phyloP scores from a whole-genome alignment of 1,140 invertebrate species.

The Aleiodes sp. region DNA sequence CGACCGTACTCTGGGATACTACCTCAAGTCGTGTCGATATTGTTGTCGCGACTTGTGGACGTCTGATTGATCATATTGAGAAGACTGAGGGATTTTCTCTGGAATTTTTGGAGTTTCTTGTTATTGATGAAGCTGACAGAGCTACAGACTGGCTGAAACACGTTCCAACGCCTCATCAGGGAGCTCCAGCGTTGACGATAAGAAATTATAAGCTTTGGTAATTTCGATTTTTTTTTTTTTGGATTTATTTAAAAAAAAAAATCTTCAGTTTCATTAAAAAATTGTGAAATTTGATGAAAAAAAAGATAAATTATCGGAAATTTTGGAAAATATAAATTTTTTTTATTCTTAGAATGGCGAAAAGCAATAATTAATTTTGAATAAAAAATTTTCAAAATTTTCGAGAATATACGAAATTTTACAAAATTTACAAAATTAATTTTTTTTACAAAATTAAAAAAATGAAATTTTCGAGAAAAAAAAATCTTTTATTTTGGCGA shows the following conservation, averaged over 20 bases:
- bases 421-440: too few species aligned
- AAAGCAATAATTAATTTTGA: too few species aligned
- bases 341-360: constrained; percentile 26
- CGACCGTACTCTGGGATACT: too few species aligned
- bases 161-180: constrained; percentile 59
- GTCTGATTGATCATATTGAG: constrained; percentile 91
- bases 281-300: too few species aligned
- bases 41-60: constrained; percentile 91
- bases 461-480: too few species aligned
- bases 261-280: too few species aligned
- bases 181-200: constrained; percentile 52
- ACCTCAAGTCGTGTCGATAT: constrained; percentile 88
- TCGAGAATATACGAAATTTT: too few species aligned
- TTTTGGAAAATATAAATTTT: constrained; percentile 15
- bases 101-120: constrained; percentile 81
- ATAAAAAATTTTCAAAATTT: too few species aligned
- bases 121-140: constrained; percentile 96
- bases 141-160: constrained; percentile 90
- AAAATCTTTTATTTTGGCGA: too few species aligned
- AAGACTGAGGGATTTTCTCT: constrained; percentile 88
- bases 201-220: constrained; percentile 44
- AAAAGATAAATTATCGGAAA: too few species aligned
- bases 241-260: too few species aligned
- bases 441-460: too few species aligned
- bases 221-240: constrained; percentile 20